Evolutionary conservation across 2,113 vertebrate genomes (phyloP).

Genomic region (Casuarius casuarius): DNA sequence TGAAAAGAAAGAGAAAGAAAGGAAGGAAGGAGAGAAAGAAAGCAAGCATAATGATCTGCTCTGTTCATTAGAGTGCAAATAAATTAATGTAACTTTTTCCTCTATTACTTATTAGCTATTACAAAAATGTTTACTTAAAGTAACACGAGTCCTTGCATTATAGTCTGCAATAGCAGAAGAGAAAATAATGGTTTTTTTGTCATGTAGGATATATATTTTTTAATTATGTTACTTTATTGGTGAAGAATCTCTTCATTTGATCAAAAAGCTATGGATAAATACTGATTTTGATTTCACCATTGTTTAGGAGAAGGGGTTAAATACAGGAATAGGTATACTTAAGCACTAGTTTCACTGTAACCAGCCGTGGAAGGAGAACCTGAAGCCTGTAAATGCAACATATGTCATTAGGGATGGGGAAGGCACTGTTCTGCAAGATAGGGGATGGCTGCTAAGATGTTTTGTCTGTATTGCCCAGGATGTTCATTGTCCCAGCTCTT

Average conservation of each 20-base stretch:
- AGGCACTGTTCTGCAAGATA: background rate
- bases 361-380: background rate
- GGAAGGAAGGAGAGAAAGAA: slow-evolving; percentile 37
- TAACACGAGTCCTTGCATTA: background rate
- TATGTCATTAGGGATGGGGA: background rate
- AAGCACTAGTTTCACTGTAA: background rate
- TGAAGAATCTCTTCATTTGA: background rate
- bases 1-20: slow-evolving; percentile 60
- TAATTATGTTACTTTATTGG: background rate
- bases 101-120: slow-evolving; percentile 9
- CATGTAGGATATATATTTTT: background rate
- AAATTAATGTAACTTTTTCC: slow-evolving; percentile 45
- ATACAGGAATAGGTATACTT: background rate
- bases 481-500: background rate
- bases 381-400: background rate
- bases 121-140: slow-evolving; percentile 56
- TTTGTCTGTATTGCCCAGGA: background rate
- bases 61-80: slow-evolving; percentile 49
- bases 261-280: background rate
- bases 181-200: background rate
- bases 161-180: background rate
- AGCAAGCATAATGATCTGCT: slow-evolving; percentile 19
- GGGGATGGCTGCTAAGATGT: background rate
- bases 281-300: background rate
- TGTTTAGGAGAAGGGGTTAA: background rate